These are phyloP conservation scores for Ormyrus rosae DNA, from an alignment of 2,888 invertebrate genomes.

Conservation along the genomic window DNA sequence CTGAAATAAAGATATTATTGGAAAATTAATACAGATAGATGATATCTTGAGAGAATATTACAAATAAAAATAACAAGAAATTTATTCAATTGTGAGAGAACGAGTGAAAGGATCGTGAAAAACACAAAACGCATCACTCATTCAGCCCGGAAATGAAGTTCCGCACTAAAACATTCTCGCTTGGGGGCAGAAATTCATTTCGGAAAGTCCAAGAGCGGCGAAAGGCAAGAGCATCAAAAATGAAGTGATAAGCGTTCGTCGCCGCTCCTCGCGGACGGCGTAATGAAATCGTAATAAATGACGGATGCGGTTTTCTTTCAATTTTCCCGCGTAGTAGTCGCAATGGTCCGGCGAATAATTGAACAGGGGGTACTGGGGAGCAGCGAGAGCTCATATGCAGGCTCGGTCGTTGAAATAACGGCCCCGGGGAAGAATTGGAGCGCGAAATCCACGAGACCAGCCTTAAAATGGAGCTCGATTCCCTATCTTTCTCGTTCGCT, in stretches of 20 bases:
- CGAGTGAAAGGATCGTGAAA: no score
- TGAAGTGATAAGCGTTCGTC: neutral
- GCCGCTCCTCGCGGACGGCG: neutral
- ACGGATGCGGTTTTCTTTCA: constrained; percentile 43
- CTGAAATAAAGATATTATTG: no score
- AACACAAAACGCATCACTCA: neutral
- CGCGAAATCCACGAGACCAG: constrained; percentile 34
- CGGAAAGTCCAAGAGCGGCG: neutral
- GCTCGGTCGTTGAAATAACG: constrained; percentile 31
- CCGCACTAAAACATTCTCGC: constrained; percentile 4
- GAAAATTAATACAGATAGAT: no score
- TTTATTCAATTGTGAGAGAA: no score
- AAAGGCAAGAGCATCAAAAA: constrained; percentile 24
- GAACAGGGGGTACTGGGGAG: constrained; percentile 4
- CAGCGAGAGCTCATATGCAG: neutral
- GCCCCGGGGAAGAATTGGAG: constrained; percentile 37
- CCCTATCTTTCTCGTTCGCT: neutral
- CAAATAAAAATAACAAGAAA: no score
- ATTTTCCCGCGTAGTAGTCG: constrained; percentile 25
- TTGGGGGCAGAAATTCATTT: constrained; percentile 14
- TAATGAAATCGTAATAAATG: constrained; percentile 45
- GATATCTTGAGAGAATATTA: no score
- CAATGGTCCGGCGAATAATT: constrained; percentile 15
- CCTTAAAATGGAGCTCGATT: constrained; percentile 21
- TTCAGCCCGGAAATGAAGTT: neutral